A percentile compares a stretch with the other conserved stretches of the same genome.
phyloP scores from a whole-genome alignment of 2,888 invertebrate genomes.

The Minunthozetes semirufus region DNA sequence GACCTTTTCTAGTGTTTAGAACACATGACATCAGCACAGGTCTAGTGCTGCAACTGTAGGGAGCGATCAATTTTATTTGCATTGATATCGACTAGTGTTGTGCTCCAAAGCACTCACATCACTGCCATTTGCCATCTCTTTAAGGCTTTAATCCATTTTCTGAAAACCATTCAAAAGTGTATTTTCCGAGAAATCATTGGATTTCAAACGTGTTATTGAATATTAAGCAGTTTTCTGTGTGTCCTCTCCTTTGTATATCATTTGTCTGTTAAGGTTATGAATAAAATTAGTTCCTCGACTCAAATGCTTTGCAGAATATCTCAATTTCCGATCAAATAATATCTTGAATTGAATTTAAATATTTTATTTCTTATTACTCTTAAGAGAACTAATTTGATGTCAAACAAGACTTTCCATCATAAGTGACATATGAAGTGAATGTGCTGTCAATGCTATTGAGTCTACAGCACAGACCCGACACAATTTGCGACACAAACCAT shows the following conservation, averaged over 20 bases:
- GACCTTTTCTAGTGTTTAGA: slow-evolving; percentile 20
- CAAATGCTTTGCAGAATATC: neutral
- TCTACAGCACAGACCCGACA: neutral
- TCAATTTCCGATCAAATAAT: slow-evolving; percentile 1
- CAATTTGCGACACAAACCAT: neutral
- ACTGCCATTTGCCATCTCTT: slow-evolving; percentile 8
- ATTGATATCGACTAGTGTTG: slow-evolving; percentile 12
- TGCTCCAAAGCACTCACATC: slow-evolving; percentile 3
- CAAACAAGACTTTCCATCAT: slow-evolving; percentile 14
- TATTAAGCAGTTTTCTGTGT: neutral
- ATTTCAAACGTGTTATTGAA: slow-evolving; percentile 23
- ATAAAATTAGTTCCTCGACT: neutral
- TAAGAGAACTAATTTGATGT: neutral
- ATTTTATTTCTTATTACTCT: neutral
- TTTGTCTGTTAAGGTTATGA: neutral
- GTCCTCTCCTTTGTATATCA: neutral
- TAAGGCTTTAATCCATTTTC: neutral
- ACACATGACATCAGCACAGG: neutral
- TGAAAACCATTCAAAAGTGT: neutral
- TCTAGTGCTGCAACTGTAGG: neutral
- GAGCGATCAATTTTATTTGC: slow-evolving; percentile 30
- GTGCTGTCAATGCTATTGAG: neutral
- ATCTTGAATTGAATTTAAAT: slow-evolving; percentile 17
- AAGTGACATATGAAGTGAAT: neutral
- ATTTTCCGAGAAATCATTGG: neutral